Conservation (phyloP, 2,113 vertebrate species). For the Acrocephalus arundinaceus region DNA sequence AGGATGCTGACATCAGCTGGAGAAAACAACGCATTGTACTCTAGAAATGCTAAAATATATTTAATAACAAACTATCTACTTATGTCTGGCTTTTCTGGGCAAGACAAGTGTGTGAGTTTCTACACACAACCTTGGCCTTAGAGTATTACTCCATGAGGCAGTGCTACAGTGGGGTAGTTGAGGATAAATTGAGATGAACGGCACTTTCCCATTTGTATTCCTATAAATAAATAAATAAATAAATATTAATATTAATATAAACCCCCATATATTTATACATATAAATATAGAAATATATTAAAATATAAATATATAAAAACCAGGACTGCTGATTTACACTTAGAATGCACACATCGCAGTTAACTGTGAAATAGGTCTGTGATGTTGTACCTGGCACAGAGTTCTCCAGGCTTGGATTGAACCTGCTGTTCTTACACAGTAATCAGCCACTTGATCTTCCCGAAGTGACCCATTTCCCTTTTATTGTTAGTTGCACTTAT, state of each 20-base stretch:
- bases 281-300: neutral
- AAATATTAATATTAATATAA: too few relatives aligned
- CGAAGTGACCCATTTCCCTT: neutral
- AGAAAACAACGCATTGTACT: neutral
- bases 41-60: neutral
- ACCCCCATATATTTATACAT: neutral
- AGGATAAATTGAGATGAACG: neutral
- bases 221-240: neutral
- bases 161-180: neutral
- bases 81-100: neutral
- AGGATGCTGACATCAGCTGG: neutral
- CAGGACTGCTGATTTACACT: neutral
- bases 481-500: slow-evolving; percentile 48
- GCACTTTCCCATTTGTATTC: neutral
- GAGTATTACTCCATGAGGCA: neutral
- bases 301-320: neutral
- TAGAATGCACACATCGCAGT: neutral
- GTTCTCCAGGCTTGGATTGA: neutral
- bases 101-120: neutral
- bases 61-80: neutral
- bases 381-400: rapidly evolving
- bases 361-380: neutral
- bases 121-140: neutral
- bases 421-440: slow-evolving; percentile 32
- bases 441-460: slow-evolving; percentile 48